Percentiles rank a stretch among this genome's conserved stretches.
Conservation (phyloP, 1,140 invertebrate species). For the Glomeris maerens region DNA sequence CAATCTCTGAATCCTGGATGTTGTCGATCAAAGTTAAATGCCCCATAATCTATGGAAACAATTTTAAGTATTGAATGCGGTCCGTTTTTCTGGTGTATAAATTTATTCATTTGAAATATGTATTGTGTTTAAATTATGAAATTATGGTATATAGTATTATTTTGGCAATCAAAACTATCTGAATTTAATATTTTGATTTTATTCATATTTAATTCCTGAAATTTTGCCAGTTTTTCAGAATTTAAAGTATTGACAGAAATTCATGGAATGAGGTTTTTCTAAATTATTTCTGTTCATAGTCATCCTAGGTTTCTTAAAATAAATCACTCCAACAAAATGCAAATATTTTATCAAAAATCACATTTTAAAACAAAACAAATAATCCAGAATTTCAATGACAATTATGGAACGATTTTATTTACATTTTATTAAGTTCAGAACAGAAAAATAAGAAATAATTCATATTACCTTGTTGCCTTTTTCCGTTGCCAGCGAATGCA, state of each 20-base stretch:
- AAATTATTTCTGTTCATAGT: no score
- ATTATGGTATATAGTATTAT: no score
- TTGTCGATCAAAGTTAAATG: conserved; percentile 65
- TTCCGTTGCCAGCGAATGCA: conserved; percentile 57
- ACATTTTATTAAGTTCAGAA: neutral
- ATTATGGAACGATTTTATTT: neutral
- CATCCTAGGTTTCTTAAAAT: no score
- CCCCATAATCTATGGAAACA: conserved; percentile 44
- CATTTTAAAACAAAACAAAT: conserved; percentile 9
- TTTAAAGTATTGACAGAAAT: no score
- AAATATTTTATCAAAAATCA: conserved; percentile 3
- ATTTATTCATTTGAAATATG: conserved; percentile 15
- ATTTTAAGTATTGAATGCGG: no score
- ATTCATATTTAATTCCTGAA: no score
- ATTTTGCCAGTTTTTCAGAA: no score
- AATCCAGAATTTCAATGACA: neutral
- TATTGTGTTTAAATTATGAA: conserved; percentile 21
- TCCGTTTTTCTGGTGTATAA: conserved; percentile 13
- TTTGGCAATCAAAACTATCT: no score
- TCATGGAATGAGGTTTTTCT: no score
- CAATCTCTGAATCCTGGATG: conserved; percentile 62
- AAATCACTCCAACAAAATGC: neutral
- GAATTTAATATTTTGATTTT: no score
- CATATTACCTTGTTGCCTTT: conserved; percentile 28
- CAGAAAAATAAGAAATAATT: neutral